Evolutionary conservation across 2,797 vertebrate species (phyloP), one percentile per base, ranked within the genome.

Genomic region (Falco peregrinus): DNA sequence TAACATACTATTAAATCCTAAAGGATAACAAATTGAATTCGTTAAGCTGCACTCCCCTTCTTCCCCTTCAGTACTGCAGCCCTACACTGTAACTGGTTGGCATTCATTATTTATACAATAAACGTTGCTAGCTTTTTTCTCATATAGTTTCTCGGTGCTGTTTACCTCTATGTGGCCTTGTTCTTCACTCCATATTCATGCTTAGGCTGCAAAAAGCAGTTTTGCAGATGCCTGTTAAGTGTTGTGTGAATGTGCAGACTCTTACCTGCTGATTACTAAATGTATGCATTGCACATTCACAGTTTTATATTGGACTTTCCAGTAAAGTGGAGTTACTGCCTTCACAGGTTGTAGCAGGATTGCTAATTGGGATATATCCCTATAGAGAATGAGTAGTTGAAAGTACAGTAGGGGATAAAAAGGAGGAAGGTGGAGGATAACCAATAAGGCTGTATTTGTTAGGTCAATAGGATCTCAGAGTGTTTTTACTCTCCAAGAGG

Each of bases 1-100:
- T 92, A 95, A 54, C 79, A 67, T 81, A 26, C 56, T 60, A 28
- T 79, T 93, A 85, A 96, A 84, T 95, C 73, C 69, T 95, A 79
- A 89, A 87, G 69, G 57, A 68, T 89, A 86, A 76, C 51, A 83
- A 86, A 74, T 68, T 31, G 57, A 71, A 53, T 67, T 64, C 76
- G 69, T 77, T 95, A 68, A 78, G 37, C 31, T 43, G 37, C 59
- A 31, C 33, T 90, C 65, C 43, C 43, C 81, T 84, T 86, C 76
- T 90, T 81, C 16, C 45, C 24, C 53, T 60, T 64, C 37, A 5
- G 76, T 88, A 51, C 59, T 73, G 50, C 57, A 76, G 54, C 26
- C 6, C 35, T 78, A 6, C 33, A n/a, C 76, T 91, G 50, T 35
- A 65, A 47, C 54, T 90, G 47, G 54, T 76, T 90, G 63, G 35